phyloP scores from a whole-genome alignment of 2,113 vertebrate genomes.

The Cebus imitator region DNA sequence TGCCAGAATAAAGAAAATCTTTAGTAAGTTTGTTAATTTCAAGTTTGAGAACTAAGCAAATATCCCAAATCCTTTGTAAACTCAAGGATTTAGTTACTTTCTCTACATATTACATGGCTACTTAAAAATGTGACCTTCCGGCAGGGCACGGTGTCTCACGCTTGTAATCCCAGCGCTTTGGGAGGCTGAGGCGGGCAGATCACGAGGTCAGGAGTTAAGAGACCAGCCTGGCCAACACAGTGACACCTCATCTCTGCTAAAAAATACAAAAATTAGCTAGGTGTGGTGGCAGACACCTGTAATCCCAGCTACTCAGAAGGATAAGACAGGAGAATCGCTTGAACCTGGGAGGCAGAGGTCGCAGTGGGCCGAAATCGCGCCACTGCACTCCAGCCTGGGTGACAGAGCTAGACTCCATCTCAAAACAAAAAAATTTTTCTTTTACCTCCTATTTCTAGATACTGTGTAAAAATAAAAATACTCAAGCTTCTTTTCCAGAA shows the following conservation, averaged over 20 bases:
- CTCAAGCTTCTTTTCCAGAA: not conserved
- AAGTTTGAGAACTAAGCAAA: not conserved
- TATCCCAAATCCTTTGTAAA: constrained; percentile 19
- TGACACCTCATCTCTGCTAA: not conserved
- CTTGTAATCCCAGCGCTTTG: too few species aligned
- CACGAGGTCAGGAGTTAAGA: not conserved
- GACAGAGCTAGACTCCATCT: not conserved
- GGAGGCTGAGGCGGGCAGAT: not conserved
- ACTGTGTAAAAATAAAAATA: not conserved
- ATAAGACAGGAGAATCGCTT: not conserved
- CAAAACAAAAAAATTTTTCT: not conserved
- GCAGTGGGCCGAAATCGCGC: not conserved
- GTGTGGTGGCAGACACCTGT: too few species aligned
- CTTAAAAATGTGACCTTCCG: not conserved
- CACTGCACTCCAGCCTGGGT: not conserved
- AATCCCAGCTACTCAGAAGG: not conserved
- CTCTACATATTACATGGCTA: not conserved
- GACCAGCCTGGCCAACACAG: not conserved
- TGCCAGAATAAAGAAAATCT: not conserved
- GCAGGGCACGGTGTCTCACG: too few species aligned
- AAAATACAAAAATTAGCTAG: not conserved
- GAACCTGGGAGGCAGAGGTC: not conserved
- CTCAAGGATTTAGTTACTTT: not conserved
- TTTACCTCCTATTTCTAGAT: not conserved
- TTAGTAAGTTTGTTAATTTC: not conserved